phyloP scores from a whole-genome alignment of 2,797 vertebrate species.

The Enteromius afrohamiltoni region DNA sequence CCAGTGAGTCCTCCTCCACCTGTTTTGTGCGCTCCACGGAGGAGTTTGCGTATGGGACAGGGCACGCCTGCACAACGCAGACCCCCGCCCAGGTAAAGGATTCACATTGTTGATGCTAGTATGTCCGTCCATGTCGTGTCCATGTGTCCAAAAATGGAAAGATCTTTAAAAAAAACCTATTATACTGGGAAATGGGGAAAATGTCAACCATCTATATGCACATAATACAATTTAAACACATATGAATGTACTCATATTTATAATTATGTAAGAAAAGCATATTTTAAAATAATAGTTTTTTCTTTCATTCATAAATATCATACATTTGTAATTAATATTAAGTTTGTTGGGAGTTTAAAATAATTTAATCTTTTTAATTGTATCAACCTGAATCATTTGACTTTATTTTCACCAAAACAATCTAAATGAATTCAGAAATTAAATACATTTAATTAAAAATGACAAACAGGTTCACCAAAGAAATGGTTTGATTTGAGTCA shows the following conservation, averaged over 20 bases:
- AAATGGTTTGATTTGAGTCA: not conserved
- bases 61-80: conserved; percentile 74
- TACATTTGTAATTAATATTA: not conserved
- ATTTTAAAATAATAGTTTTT: not conserved
- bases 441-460: not conserved
- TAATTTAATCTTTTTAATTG: not conserved
- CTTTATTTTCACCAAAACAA: too few relatives aligned
- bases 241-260: not conserved
- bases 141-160: not conserved
- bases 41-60: conserved; percentile 77
- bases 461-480: not conserved
- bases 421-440: too few relatives aligned
- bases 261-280: not conserved
- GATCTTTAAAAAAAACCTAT: too few relatives aligned
- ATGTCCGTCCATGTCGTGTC: not conserved
- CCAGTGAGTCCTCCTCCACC: conserved; percentile 87
- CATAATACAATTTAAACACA: not conserved
- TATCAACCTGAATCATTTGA: not conserved
- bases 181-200: not conserved
- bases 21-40: conserved; percentile 81
- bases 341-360: not conserved
- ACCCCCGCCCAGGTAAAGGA: conserved; percentile 78
- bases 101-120: not conserved
- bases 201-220: not conserved
- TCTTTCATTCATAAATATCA: not conserved